These are phyloP conservation scores for Hipparchia semele DNA, from an alignment of 2,888 invertebrate species.

Conservation along the genomic window DNA sequence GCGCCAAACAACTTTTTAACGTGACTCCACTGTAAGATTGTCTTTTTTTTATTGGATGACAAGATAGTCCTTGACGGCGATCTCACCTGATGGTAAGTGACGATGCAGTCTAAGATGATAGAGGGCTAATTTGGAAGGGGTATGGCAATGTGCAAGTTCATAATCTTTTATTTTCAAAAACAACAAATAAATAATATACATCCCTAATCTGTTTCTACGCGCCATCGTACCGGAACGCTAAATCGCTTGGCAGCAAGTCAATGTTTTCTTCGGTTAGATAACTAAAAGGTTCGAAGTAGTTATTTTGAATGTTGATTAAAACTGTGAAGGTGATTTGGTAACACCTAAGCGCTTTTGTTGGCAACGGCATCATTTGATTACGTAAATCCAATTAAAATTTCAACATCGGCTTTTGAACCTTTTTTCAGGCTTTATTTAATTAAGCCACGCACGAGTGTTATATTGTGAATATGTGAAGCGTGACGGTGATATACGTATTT, in stretches of 20 bases:
- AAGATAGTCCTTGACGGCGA: no score
- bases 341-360: conserved; percentile 11
- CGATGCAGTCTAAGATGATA: no score
- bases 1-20: background rate
- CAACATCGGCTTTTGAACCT: conserved; percentile 20
- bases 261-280: background rate
- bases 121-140: no score
- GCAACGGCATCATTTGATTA: conserved; percentile 28
- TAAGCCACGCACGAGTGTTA: conserved; percentile 6
- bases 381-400: conserved; percentile 32
- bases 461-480: conserved; percentile 17
- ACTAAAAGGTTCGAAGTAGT: background rate
- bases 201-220: no score
- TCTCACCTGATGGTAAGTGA: no score
- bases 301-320: background rate
- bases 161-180: no score
- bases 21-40: background rate
- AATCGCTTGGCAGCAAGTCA: no score
- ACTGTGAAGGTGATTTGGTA: background rate
- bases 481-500: conserved; percentile 16
- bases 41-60: no score
- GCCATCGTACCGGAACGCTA: no score
- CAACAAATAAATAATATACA: no score
- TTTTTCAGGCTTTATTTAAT: conserved; percentile 17
- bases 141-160: no score